phyloP scores from a whole-genome alignment of 2,113 vertebrate genomes.

The Pteruthius melanotis region DNA sequence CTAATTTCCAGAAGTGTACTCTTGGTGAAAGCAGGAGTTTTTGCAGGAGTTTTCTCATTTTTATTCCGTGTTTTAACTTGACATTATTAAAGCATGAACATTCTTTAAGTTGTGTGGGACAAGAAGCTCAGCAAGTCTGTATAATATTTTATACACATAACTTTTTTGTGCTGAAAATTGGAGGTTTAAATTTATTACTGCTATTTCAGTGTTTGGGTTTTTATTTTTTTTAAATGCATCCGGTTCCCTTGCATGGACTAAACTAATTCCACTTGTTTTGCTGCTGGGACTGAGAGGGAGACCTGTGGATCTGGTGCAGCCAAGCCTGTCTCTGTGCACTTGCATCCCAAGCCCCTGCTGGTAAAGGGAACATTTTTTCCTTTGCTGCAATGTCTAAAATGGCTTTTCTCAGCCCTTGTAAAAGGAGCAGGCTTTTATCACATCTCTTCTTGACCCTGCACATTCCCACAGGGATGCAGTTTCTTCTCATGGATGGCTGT shows the following conservation, averaged over 20 bases:
- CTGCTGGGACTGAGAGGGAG: neutral
- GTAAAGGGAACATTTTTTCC: neutral
- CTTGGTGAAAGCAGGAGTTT: neutral
- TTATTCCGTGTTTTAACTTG: neutral
- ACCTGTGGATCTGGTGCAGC: neutral
- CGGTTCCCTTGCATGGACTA: neutral
- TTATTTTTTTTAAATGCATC: neutral
- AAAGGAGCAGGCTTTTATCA: conserved; percentile 39
- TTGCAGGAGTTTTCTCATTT: neutral
- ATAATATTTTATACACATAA: neutral
- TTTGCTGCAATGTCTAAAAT: neutral
- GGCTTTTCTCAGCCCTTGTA: conserved; percentile 21
- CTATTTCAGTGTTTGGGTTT: neutral
- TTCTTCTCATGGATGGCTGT: neutral
- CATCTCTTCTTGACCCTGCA: neutral
- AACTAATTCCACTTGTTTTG: neutral
- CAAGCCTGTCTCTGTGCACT: neutral
- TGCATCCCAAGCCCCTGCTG: neutral
- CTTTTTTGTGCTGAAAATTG: neutral
- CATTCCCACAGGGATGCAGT: neutral
- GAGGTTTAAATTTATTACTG: neutral
- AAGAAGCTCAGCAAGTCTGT: neutral
- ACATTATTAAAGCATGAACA: neutral
- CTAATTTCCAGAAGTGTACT: neutral
- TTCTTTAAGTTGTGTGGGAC: neutral